These are phyloP conservation scores for Eremobia ochroleuca DNA, from an alignment of 2,888 invertebrate species.

Conservation along the genomic window DNA sequence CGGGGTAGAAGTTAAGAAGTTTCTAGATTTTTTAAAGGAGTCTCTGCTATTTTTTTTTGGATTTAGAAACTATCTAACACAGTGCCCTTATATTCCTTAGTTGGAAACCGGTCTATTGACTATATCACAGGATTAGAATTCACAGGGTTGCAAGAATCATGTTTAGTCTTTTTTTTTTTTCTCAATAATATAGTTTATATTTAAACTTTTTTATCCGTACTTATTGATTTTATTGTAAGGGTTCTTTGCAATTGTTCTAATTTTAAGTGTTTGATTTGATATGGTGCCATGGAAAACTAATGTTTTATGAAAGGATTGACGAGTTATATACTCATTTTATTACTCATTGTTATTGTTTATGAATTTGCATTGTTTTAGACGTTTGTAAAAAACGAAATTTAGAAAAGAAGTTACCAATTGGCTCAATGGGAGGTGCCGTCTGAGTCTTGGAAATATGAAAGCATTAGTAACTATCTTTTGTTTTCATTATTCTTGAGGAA, in stretches of 20 bases:
- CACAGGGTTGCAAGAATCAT: constrained; percentile 86
- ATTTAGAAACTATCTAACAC: constrained; percentile 49
- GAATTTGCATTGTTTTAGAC: constrained; percentile 8
- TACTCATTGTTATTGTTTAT: constrained; percentile 35
- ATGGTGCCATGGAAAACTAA: constrained; percentile 68
- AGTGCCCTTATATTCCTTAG: constrained; percentile 72
- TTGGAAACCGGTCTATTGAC: constrained; percentile 78
- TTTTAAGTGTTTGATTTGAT: constrained; percentile 59
- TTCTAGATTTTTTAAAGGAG: constrained; percentile 32
- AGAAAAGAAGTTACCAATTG: constrained; percentile 14
- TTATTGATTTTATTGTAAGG: constrained; percentile 60
- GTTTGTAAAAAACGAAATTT: background rate
- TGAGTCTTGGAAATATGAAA: background rate
- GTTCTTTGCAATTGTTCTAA: constrained; percentile 53
- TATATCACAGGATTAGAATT: constrained; percentile 86
- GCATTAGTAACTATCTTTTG: background rate
- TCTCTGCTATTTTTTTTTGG: constrained; percentile 14
- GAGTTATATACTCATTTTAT: constrained; percentile 23
- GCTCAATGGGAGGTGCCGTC: constrained; percentile 1
- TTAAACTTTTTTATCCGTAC: constrained; percentile 58
- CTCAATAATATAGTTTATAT: constrained; percentile 52
- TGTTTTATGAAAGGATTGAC: constrained; percentile 13
- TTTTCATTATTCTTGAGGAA: constrained; percentile 1
- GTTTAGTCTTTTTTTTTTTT: constrained; percentile 68
- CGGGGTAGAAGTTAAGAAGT: constrained; percentile 4